Conservation (phyloP, 2,113 vertebrate genomes). For the Orcinus orca region DNA sequence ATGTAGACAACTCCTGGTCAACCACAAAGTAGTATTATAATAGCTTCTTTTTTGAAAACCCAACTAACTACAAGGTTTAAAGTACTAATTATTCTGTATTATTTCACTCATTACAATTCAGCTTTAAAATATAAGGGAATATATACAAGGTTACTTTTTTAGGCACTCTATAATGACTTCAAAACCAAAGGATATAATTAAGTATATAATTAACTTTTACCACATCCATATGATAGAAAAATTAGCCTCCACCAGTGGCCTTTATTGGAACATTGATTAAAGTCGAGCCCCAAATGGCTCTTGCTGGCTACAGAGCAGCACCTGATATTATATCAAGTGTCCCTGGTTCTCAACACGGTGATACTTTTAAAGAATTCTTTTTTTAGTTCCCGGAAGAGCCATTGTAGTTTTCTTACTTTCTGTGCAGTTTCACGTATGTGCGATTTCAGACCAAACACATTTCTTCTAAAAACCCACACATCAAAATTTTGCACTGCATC, state of each 20-base stretch:
- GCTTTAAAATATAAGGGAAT: slow-evolving; percentile 30
- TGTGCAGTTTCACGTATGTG: slow-evolving; percentile 59
- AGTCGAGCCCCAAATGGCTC: not conserved
- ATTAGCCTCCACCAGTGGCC: slow-evolving; percentile 7
- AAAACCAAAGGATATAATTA: slow-evolving; percentile 58
- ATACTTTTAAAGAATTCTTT: not conserved
- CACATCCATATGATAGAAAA: slow-evolving; percentile 63
- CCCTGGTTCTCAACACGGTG: not conserved
- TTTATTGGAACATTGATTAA: slow-evolving; percentile 58
- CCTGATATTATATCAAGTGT: not conserved
- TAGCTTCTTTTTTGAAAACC: slow-evolving; percentile 20
- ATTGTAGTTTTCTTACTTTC: slow-evolving; percentile 22
- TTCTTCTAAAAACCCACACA: slow-evolving; percentile 20
- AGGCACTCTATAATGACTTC: slow-evolving; percentile 34
- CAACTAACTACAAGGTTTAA: slow-evolving; percentile 15
- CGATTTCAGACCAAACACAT: slow-evolving; percentile 49
- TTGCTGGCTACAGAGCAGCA: not conserved
- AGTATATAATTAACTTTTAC: slow-evolving; percentile 62
- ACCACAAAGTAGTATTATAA: not conserved
- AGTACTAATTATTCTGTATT: slow-evolving; percentile 45
- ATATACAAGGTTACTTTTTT: slow-evolving; percentile 23
- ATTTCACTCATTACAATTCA: slow-evolving; percentile 28
- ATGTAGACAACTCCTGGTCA: not conserved
- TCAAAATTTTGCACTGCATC: slow-evolving; percentile 52
- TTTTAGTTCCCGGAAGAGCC: slow-evolving; percentile 19